A percentile compares a stretch with the other conserved stretches of the same genome.
Evolutionary conservation across 2,888 invertebrate genomes (phyloP).

Genomic region (Calephelis perditalis): DNA sequence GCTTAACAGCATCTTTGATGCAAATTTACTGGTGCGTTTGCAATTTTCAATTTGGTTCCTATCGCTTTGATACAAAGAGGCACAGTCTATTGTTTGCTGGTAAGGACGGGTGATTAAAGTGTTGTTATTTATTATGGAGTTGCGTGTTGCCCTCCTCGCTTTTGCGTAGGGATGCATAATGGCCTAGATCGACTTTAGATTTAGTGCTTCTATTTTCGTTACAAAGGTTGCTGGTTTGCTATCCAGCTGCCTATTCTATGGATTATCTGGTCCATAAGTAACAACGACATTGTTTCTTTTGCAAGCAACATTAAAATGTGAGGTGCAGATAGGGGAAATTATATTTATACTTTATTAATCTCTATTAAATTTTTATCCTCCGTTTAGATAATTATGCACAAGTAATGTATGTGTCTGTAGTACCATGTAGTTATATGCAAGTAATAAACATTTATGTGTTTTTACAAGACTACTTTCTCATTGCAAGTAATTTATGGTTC

Average conservation of each 20-base stretch:
- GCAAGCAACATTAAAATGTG: too few relatives aligned
- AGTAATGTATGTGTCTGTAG: too few relatives aligned
- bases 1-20: constrained; percentile 32
- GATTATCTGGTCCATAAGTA: too few relatives aligned
- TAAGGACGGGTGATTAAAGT: constrained; percentile 22
- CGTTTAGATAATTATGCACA: too few relatives aligned
- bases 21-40: constrained; percentile 15
- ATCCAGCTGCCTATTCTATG: constrained; percentile 6
- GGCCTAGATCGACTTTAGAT: constrained; percentile 40
- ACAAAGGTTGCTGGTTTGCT: constrained; percentile 15
- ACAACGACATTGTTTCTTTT: too few relatives aligned
- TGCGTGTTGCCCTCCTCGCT: constrained; percentile 32
- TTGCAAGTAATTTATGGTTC: too few relatives aligned
- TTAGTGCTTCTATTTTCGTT: constrained; percentile 41
- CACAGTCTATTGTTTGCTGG: constrained; percentile 14
- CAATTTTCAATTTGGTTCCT: constrained; percentile 11
- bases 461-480: too few relatives aligned
- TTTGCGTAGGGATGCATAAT: constrained; percentile 36
- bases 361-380: too few relatives aligned
- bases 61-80: constrained; percentile 13
- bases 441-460: too few relatives aligned
- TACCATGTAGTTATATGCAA: too few relatives aligned
- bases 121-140: constrained; percentile 31
- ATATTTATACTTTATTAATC: too few relatives aligned
- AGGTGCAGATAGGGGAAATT: too few relatives aligned